Evolutionary conservation across 2,888 invertebrate genomes (phyloP).

Genomic region (Drosophila paucipuncta): DNA sequence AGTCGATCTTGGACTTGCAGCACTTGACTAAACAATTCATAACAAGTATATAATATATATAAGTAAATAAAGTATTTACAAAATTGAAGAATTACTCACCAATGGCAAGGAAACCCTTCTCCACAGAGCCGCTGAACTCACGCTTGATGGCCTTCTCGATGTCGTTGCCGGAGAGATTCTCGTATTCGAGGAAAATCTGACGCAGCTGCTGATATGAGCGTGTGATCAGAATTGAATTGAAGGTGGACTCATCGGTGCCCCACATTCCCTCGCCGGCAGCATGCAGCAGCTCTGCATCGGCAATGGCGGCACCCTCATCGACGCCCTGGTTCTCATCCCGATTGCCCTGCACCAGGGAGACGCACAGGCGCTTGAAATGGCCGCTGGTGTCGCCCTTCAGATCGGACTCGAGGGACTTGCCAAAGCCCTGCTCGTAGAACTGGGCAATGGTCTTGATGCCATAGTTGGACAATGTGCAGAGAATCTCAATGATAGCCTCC

Average conservation of each 20-base stretch:
- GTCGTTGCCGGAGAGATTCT: conserved; percentile 92
- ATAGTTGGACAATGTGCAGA: conserved; percentile 96
- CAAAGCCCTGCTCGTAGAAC: conserved; percentile 94
- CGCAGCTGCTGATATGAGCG: conserved; percentile 96
- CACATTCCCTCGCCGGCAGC: conserved; percentile 93
- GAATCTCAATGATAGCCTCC: conserved; percentile 95
- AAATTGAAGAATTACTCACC: conserved; percentile 87
- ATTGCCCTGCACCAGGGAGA: conserved; percentile 94
- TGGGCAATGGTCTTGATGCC: conserved; percentile 94
- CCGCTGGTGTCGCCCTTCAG: conserved; percentile 97
- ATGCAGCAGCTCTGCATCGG: conserved; percentile 92
- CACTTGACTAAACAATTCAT: conserved; percentile 89
- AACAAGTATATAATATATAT: not conserved
- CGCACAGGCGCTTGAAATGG: conserved; percentile 96
- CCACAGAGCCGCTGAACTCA: conserved; percentile 94
- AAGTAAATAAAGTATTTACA: not conserved
- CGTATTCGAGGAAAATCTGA: conserved; percentile 94
- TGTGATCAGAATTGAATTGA: conserved; percentile 94
- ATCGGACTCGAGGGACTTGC: conserved; percentile 92
- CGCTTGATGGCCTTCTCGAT: conserved; percentile 94
- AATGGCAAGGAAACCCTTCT: conserved; percentile 94
- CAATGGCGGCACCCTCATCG: conserved; percentile 91
- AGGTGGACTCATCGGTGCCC: conserved; percentile 96
- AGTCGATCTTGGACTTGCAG: conserved; percentile 95
- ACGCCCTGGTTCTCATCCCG: conserved; percentile 94